A percentile compares a stretch with the other conserved stretches of the same genome.
These are phyloP conservation scores for Jaculus jaculus DNA, from an alignment of 2,113 vertebrate genomes.

Conservation along the genomic window DNA sequence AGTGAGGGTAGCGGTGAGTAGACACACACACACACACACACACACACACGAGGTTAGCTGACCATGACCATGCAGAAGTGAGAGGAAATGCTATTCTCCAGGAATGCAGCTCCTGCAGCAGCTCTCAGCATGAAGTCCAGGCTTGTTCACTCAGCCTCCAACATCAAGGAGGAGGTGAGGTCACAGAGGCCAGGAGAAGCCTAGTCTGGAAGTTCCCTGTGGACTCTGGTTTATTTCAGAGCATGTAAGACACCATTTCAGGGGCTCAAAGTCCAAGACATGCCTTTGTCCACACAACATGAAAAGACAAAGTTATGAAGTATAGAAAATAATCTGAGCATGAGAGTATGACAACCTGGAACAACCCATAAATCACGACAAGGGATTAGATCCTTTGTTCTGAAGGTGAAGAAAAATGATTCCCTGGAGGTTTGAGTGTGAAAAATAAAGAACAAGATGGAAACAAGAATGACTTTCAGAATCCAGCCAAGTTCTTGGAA, in stretches of 20 bases:
- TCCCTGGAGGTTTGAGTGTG: neutral
- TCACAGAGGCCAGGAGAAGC: neutral
- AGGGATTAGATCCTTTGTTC: neutral
- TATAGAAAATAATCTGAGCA: neutral
- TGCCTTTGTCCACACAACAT: too few relatives aligned
- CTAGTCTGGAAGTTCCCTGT: neutral
- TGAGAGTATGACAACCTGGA: neutral
- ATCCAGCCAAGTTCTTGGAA: neutral
- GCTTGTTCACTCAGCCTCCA: neutral
- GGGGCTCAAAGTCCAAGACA: neutral
- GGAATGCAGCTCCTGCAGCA: neutral
- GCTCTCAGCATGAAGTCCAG: neutral
- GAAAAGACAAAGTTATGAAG: neutral
- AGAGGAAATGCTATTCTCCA: neutral
- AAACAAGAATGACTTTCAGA: too few relatives aligned
- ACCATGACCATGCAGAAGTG: too few relatives aligned
- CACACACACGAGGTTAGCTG: too few relatives aligned
- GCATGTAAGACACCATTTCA: too few relatives aligned
- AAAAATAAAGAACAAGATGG: neutral
- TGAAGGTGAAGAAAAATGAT: neutral
- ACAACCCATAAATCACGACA: too few relatives aligned
- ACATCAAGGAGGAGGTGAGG: neutral
- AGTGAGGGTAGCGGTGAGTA: too few relatives aligned
- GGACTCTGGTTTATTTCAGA: neutral
- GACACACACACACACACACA: too few relatives aligned